phyloP scores from a whole-genome alignment of 2,888 invertebrate species.

The Drosophila fungiperda region DNA sequence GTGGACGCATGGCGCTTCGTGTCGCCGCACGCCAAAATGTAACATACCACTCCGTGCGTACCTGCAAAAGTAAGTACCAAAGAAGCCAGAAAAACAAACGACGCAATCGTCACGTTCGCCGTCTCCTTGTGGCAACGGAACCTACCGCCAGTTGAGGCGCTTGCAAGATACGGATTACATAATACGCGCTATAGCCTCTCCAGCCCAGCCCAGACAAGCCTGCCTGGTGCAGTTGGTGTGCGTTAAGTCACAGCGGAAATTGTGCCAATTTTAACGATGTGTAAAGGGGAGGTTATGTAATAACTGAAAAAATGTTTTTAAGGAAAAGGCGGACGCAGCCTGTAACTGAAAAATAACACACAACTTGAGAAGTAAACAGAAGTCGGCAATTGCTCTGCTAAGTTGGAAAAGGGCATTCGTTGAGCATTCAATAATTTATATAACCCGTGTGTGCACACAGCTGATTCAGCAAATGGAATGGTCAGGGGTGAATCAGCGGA shows the following conservation, averaged over 20 bases:
- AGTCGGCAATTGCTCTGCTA: background rate
- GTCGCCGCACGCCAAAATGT: constrained; percentile 89
- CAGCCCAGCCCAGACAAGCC: background rate
- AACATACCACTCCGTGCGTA: constrained; percentile 87
- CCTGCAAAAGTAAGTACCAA: constrained; percentile 88
- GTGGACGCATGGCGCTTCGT: constrained; percentile 89
- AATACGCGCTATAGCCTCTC: constrained; percentile 24
- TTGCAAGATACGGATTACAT: constrained; percentile 54
- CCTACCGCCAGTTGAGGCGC: background rate
- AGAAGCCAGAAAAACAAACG: constrained; percentile 6
- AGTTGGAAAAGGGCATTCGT: background rate
- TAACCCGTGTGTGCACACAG: constrained; percentile 51
- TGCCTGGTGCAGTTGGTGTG: background rate
- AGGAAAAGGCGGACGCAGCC: constrained; percentile 5
- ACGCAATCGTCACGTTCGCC: constrained; percentile 49
- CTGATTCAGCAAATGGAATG: constrained; percentile 44
- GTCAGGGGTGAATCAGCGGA: background rate
- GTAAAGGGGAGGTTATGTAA: constrained; percentile 72
- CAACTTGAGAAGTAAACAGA: constrained; percentile 18
- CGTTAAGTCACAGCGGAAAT: background rate
- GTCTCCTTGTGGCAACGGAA: constrained; percentile 9
- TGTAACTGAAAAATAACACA: constrained; percentile 21
- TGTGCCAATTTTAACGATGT: constrained; percentile 25
- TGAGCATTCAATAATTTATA: constrained; percentile 47
- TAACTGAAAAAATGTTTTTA: constrained; percentile 44